Percentiles rank a stretch among this genome's conserved stretches.
phyloP scores from a whole-genome alignment of 2,797 vertebrate genomes.

The Pseudocheirus occidentalis region DNA sequence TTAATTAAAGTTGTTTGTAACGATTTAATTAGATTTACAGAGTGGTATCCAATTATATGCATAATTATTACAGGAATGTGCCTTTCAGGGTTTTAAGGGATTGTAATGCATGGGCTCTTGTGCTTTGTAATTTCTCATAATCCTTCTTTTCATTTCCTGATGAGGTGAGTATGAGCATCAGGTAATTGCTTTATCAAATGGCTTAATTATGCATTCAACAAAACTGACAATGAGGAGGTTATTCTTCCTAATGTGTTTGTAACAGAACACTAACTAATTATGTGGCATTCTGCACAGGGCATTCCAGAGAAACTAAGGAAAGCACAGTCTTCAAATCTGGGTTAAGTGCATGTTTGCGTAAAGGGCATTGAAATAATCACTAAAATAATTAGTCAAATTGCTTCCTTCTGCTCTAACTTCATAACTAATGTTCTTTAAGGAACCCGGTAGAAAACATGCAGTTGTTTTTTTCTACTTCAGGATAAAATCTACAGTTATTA shows the following conservation, averaged over 20 bases:
- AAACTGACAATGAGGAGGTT: constrained; percentile 80
- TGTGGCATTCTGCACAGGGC: constrained; percentile 66
- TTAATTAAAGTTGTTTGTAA: constrained; percentile 81
- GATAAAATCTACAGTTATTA: constrained; percentile 66
- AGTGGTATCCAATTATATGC: constrained; percentile 78
- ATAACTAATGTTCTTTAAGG: constrained; percentile 48
- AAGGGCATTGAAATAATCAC: constrained; percentile 61
- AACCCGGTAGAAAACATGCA: constrained; percentile 20
- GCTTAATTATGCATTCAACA: constrained; percentile 83
- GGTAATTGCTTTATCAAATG: constrained; percentile 85
- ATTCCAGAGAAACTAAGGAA: constrained; percentile 63
- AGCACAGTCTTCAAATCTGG: constrained; percentile 57
- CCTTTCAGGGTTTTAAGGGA: constrained; percentile 77
- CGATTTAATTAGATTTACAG: constrained; percentile 84
- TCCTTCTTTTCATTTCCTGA: constrained; percentile 83
- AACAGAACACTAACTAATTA: constrained; percentile 83
- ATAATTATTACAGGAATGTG: constrained; percentile 79
- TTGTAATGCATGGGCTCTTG: constrained; percentile 75
- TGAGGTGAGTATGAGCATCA: constrained; percentile 80
- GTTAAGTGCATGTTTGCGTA: constrained; percentile 66
- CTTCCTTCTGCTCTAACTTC: constrained; percentile 57
- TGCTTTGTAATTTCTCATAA: constrained; percentile 81
- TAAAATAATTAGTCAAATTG: constrained; percentile 64
- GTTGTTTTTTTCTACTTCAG: not conserved
- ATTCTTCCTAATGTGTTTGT: constrained; percentile 80